Evolutionary conservation across 1,140 invertebrate species (phyloP).

Genomic region (Drosophila suzukii): DNA sequence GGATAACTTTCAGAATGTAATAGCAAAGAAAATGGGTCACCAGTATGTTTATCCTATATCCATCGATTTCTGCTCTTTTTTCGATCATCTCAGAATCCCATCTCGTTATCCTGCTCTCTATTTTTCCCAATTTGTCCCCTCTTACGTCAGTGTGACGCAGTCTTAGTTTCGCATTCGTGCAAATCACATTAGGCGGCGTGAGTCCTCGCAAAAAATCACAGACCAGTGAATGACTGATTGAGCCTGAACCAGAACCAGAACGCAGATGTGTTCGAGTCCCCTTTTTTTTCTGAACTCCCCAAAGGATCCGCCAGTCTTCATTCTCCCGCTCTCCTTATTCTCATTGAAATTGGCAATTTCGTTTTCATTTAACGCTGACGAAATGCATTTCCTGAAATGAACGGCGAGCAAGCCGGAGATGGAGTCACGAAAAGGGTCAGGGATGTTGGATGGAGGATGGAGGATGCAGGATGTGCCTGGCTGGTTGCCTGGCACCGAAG

Average conservation of each 20-base stretch:
- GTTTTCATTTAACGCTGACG: constrained; percentile 76
- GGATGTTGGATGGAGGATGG: not conserved
- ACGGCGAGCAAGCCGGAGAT: constrained; percentile 50
- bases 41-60: not conserved
- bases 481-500: constrained; percentile 60
- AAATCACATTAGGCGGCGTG: constrained; percentile 35
- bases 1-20: not conserved
- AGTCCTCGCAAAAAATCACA: constrained; percentile 16
- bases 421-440: constrained; percentile 13
- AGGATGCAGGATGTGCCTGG: constrained; percentile 52
- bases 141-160: constrained; percentile 3
- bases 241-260: constrained; percentile 5
- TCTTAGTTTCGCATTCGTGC: constrained; percentile 16
- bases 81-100: not conserved
- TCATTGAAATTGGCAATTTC: constrained; percentile 74
- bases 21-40: constrained; percentile 20
- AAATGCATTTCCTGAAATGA: constrained; percentile 81
- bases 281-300: not conserved
- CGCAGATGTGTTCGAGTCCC: constrained; percentile 3
- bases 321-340: constrained; percentile 13
- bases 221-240: constrained; percentile 32
- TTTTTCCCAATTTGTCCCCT: not conserved
- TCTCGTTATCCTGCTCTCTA: not conserved
- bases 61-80: not conserved
- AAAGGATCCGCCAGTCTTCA: constrained; percentile 1